Evolutionary conservation across 2,888 invertebrate genomes (phyloP).

Genomic region (Pandemis cinnamomeana): DNA sequence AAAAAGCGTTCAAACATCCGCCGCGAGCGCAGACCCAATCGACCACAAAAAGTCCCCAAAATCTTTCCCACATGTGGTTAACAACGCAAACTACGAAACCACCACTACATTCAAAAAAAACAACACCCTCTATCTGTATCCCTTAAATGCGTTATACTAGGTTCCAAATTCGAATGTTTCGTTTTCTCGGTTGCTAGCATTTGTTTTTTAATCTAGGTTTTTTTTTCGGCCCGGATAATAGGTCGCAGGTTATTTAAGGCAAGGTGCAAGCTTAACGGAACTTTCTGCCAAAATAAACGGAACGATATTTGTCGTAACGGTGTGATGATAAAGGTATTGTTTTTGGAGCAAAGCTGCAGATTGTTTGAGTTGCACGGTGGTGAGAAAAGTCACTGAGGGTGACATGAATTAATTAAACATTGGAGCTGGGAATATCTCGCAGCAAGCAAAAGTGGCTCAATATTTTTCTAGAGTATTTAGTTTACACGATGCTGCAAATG

Average conservation of each 20-base stretch:
- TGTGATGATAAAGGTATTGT: slow-evolving; percentile 69
- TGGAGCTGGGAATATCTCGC: neutral
- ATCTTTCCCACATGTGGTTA: slow-evolving; percentile 75
- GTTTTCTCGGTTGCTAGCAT: slow-evolving; percentile 38
- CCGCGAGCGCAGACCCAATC: slow-evolving; percentile 63
- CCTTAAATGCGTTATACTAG: slow-evolving; percentile 39
- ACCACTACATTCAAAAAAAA: slow-evolving; percentile 27
- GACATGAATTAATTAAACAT: slow-evolving; percentile 19
- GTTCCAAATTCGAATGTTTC: slow-evolving; percentile 39
- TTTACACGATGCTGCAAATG: neutral
- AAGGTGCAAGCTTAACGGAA: slow-evolving; percentile 82
- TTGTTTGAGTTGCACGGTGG: slow-evolving; percentile 47
- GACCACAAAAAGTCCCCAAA: slow-evolving; percentile 70
- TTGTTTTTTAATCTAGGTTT: slow-evolving; percentile 54
- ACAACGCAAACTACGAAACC: slow-evolving; percentile 44
- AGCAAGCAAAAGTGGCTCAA: neutral
- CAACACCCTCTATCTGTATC: neutral
- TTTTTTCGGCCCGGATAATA: slow-evolving; percentile 76
- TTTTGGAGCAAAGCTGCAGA: slow-evolving; percentile 66
- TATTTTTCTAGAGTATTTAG: no score
- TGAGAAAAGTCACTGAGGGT: slow-evolving; percentile 30
- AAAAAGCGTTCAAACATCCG: slow-evolving; percentile 77
- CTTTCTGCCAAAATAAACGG: slow-evolving; percentile 75
- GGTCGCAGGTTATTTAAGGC: slow-evolving; percentile 84
- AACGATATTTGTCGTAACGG: slow-evolving; percentile 67